Percentiles rank a stretch among this genome's conserved stretches.
Conservation (phyloP, 2,888 invertebrate species). For the Dicyrtomina minuta region DNA sequence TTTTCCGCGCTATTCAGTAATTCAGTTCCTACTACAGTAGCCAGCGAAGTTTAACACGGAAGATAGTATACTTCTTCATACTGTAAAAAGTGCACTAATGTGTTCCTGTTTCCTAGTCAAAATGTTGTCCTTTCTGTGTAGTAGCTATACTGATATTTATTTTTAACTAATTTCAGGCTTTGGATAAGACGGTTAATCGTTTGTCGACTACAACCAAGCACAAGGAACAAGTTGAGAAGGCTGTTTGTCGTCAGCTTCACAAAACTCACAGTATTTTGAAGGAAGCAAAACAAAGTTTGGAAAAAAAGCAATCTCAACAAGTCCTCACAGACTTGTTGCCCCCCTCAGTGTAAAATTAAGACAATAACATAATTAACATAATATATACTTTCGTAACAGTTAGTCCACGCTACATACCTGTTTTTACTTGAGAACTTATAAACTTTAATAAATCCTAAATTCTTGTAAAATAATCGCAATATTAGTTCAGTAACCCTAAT, state of each 20-base stretch:
- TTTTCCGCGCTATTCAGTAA: no score
- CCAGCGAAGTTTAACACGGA: no score
- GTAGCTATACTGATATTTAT: no score
- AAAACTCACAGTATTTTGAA: slow-evolving; percentile 74
- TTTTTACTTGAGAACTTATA: slow-evolving; percentile 1
- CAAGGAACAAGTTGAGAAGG: slow-evolving; percentile 78
- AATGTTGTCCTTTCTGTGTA: no score
- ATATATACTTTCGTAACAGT: no score
- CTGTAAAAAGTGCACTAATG: no score
- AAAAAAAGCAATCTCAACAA: slow-evolving; percentile 50
- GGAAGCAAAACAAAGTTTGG: slow-evolving; percentile 72
- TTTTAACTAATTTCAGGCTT: slow-evolving; percentile 57
- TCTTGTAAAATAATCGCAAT: background rate
- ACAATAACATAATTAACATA: background rate
- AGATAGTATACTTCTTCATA: no score
- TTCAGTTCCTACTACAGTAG: no score
- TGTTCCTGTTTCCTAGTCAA: no score
- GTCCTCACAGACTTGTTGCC: slow-evolving; percentile 28
- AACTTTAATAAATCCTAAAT: background rate
- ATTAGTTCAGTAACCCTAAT: slow-evolving; percentile 2
- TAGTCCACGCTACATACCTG: no score
- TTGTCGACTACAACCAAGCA: slow-evolving; percentile 74
- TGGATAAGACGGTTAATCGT: slow-evolving; percentile 75
- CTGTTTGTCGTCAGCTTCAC: slow-evolving; percentile 77
- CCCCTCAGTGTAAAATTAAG: slow-evolving; percentile 18